Base-by-base conservation (phyloP, 1,140 invertebrate genomes). In the Aphelenchoides fujianensis region DNA sequence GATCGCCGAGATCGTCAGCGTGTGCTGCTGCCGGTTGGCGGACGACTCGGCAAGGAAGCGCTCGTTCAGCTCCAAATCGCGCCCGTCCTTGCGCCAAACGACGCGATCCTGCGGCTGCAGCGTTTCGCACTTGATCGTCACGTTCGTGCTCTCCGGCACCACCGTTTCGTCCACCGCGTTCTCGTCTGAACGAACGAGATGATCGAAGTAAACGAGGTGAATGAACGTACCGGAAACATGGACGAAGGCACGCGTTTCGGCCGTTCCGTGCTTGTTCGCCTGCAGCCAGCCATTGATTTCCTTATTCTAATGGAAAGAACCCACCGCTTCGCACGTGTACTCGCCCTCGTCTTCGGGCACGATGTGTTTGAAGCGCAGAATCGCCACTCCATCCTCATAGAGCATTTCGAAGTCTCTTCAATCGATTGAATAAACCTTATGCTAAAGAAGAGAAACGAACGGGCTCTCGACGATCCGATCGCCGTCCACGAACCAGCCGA, bases 331-430 rank as follows among this genome's bases (percentile, higher is more conserved):
- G 48, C 79, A 82, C 19, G 64, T 48, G 68, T 81, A 81, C 55
- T 81, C 79, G 36, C 79, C 79, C 71, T 81, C 79, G 52, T 81
- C 79, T 63, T 81, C 79, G 31, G 53, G 41, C 23, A 75, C 55
- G 2, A 82, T 67, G 9, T 69, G 53, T 19, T 66, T 57, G 59
- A 81, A 75, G 12, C 72, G 73, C 2, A 81, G 70, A 9, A 81
- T 62, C 35, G 70, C 74, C 0, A 81, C 74, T 12, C 79, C 79
- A 64, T 81, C 79, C 64, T 81, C 79, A 63, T 79, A 81, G 32
- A 81, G 62, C 27, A 82, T 74, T 27, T 69, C 73, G 71, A 77
- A 82, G 3, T 79, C 78, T 61, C 74, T 79, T 57, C 53, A 76
- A 79, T 34, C 54, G 7, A 55, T 53, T 34, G 19, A 48, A 63